Conservation (phyloP, 2,113 vertebrate species). For the Ceratotherium simum region DNA sequence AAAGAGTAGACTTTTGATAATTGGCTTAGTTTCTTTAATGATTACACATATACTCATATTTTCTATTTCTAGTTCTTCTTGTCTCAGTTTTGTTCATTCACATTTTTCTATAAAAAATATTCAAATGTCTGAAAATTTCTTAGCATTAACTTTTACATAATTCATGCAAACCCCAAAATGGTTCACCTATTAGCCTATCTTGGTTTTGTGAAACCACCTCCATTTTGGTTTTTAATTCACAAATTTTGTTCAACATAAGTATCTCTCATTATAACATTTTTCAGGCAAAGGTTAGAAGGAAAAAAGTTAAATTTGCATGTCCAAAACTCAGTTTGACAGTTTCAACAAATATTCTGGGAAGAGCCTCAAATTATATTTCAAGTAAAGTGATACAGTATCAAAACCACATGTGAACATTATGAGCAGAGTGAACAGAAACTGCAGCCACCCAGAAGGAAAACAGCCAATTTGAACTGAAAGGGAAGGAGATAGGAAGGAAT, state of each 20-base stretch:
- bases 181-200: too few relatives aligned
- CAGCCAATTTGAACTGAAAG: background rate
- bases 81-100: too few relatives aligned
- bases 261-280: background rate
- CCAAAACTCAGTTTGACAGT: background rate
- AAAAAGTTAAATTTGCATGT: background rate
- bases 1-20: too few relatives aligned
- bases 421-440: background rate
- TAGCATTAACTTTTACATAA: too few relatives aligned
- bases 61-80: too few relatives aligned
- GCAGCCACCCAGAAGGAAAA: background rate
- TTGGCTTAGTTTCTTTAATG: too few relatives aligned
- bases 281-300: background rate
- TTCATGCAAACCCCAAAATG: too few relatives aligned
- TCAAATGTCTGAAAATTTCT: too few relatives aligned
- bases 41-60: too few relatives aligned
- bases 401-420: background rate
- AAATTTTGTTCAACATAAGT: background rate
- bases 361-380: background rate
- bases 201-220: too few relatives aligned
- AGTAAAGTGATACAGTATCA: background rate
- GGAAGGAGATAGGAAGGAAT: background rate
- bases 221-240: background rate
- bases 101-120: too few relatives aligned
- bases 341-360: background rate